These are phyloP conservation scores for Melanotaenia nigrans DNA, from an alignment of 2,797 vertebrate species.

Conservation along the genomic window DNA sequence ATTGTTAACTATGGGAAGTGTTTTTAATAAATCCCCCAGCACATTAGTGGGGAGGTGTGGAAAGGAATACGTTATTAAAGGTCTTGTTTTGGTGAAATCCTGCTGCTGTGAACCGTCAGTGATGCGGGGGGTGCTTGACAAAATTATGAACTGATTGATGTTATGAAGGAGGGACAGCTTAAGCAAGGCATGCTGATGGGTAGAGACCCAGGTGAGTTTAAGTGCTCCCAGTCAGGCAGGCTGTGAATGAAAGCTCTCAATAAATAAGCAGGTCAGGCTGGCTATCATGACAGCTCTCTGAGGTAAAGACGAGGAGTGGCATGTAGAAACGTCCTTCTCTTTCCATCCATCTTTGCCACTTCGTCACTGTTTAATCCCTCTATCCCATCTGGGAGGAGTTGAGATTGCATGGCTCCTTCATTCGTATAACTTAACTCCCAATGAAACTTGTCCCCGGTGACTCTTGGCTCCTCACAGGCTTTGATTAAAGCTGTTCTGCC, in stretches of 20 bases:
- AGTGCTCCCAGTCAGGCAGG: conserved; percentile 64
- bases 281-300: conserved; percentile 61
- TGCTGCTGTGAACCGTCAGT: conserved; percentile 53
- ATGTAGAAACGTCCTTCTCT: conserved; percentile 54
- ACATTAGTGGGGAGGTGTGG: conserved; percentile 56
- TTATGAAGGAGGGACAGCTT: conserved; percentile 52
- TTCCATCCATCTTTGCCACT: conserved; percentile 55
- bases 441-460: conserved; percentile 69
- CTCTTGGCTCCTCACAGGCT: conserved; percentile 65
- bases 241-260: conserved; percentile 66
- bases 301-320: conserved; percentile 49
- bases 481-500: conserved; percentile 75
- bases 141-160: conserved; percentile 75
- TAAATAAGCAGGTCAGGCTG: conserved; percentile 68
- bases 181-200: conserved; percentile 48
- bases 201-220: conserved; percentile 54
- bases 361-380: conserved; percentile 58
- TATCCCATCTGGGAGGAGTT: conserved; percentile 41
- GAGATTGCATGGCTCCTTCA: conserved; percentile 48
- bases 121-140: conserved; percentile 66
- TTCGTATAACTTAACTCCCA: conserved; percentile 68
- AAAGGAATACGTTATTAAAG: conserved; percentile 70
- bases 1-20: conserved; percentile 76
- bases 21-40: conserved; percentile 71
- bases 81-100: conserved; percentile 53